These are phyloP conservation scores for Cyaniris semiargus DNA, from an alignment of 2,888 invertebrate genomes.

Conservation along the genomic window DNA sequence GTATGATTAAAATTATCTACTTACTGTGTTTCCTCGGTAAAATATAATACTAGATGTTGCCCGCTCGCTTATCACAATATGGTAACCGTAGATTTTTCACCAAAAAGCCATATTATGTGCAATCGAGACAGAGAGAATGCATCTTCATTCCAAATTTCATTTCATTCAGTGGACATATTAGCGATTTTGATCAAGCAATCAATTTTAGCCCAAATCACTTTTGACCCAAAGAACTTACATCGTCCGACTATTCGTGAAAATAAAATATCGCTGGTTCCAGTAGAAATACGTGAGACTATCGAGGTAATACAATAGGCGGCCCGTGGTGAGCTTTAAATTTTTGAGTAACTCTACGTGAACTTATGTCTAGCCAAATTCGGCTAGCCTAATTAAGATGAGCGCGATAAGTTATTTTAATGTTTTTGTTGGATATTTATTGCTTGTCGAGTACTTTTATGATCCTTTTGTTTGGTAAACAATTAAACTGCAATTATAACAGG, in stretches of 20 bases:
- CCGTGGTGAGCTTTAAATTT: slow-evolving; percentile 37
- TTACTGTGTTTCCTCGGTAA: neutral
- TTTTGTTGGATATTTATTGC: neutral
- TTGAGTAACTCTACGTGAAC: slow-evolving; percentile 39
- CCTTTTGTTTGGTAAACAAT: slow-evolving; percentile 23
- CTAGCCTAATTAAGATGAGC: slow-evolving; percentile 4
- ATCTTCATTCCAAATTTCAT: too few relatives aligned
- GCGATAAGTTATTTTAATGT: slow-evolving; percentile 15
- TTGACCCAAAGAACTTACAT: neutral
- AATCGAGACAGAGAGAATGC: too few relatives aligned
- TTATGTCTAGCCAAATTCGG: slow-evolving; percentile 34
- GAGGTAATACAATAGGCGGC: slow-evolving; percentile 36
- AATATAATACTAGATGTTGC: neutral
- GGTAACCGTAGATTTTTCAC: neutral
- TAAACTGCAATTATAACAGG: slow-evolving; percentile 9
- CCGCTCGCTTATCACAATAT: neutral
- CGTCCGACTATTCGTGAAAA: slow-evolving; percentile 30
- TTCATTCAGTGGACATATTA: too few relatives aligned
- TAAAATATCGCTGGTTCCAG: neutral
- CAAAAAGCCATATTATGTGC: neutral
- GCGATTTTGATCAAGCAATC: neutral
- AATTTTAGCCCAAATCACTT: neutral
- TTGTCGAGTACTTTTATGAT: slow-evolving; percentile 4
- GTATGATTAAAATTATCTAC: slow-evolving; percentile 22
- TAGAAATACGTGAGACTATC: neutral